Evolutionary conservation across 2,888 invertebrate genomes (phyloP), one percentile per base, ranked within the genome.

Genomic region (Mechanitis messenoides): DNA sequence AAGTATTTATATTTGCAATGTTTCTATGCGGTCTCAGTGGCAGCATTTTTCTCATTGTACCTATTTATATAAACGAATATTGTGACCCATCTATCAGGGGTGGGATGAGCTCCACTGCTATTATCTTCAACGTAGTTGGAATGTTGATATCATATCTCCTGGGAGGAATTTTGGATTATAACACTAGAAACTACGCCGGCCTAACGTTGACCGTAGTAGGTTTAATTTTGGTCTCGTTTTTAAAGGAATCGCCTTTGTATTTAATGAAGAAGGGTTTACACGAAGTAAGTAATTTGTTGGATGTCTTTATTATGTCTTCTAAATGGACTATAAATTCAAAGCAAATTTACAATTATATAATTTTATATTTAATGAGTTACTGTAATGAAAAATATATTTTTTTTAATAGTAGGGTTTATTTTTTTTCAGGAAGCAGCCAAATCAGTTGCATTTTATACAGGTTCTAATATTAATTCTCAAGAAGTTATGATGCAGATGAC

Each of bases 81-180:
- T 66, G 69, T 55, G 62, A 68, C 31, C 63, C 68, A 7, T 57
- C 56, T 7, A 63, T 69, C 28, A 53, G 69, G 3, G 69, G 69
- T 2, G 57, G 61, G 2, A 53, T 69, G 60, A 67, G 65, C 3
- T 47, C 67, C 7, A 59, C 59, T 3, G 50, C 61, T 1, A 59
- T 65, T 28, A 28, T 68, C 0, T 68, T 65, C 56, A 61, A 60
- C 46, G 54, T 56, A 3, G n/a, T 64, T 0, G 69, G 69, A 0
- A 59, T 64, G 45, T 33, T 69, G 35, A 45, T 67, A 2, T 69
- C 68, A 7, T 69, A 68, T 62, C 42, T 79, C 1, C 55, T 81
- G 2, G 83, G 83, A 2, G 80, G 81, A 0, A 71, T 64, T 20
- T 56, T 82, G 56, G 62, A 69, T 2, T 85, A 84, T 59, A 28